These are phyloP conservation scores for Pseudotriccus pelzelni DNA, from an alignment of 2,797 vertebrate genomes.

Conservation along the genomic window DNA sequence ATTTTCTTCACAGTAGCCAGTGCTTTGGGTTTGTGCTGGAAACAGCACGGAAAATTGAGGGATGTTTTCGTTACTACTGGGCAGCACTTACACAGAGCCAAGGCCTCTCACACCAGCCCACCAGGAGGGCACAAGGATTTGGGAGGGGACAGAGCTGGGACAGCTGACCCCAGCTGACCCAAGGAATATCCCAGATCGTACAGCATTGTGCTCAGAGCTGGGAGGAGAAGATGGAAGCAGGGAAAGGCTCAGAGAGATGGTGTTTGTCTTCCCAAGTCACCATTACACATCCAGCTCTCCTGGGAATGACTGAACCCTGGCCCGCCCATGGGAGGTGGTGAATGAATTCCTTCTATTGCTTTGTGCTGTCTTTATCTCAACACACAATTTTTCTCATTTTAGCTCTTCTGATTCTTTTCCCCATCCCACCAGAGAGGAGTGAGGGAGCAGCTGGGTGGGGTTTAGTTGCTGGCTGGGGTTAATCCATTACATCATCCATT, in stretches of 20 bases:
- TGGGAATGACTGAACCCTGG: no score
- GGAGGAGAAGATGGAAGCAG: not conserved
- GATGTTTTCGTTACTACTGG: not conserved
- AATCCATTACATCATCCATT: no score
- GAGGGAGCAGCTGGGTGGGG: not conserved
- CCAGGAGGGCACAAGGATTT: fast-evolving
- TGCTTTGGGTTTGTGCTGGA: not conserved
- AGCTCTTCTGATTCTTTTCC: not conserved
- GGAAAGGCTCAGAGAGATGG: not conserved
- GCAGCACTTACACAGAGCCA: not conserved
- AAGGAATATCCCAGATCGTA: no score
- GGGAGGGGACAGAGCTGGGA: not conserved
- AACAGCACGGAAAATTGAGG: not conserved
- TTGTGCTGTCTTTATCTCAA: not conserved
- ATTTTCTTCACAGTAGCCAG: not conserved
- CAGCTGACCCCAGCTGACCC: not conserved
- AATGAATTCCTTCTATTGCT: not conserved
- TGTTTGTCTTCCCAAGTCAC: not conserved
- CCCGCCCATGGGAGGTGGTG: not conserved
- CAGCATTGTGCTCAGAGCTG: not conserved
- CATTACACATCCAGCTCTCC: not conserved
- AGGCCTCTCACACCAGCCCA: not conserved
- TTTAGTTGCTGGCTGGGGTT: not conserved
- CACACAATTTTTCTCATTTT: not conserved
- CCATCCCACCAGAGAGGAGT: not conserved